These are phyloP conservation scores for Apostichopus leukothele DNA, from an alignment of 53 echinoderm and acorn worm genomes.

Conservation along the genomic window DNA sequence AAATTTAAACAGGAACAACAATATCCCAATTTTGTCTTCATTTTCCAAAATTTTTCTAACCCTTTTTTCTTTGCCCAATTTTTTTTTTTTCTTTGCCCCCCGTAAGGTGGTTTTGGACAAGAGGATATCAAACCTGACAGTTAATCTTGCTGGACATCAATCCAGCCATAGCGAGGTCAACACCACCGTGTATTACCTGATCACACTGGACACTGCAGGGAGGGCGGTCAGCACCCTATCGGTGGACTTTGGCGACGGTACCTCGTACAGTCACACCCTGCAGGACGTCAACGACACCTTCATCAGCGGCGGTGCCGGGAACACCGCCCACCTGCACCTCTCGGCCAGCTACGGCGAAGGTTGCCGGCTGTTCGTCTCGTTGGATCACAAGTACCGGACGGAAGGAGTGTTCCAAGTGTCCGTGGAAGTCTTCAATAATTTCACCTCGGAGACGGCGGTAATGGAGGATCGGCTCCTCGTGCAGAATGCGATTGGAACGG, in stretches of 20 bases:
- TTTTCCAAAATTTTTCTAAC: neutral
- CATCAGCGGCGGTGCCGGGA: constrained; percentile 65
- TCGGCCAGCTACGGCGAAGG: constrained; percentile 90
- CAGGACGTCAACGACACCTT: constrained; percentile 86
- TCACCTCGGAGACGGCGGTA: constrained; percentile 27
- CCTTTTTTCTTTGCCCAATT: neutral
- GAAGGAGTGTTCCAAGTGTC: constrained; percentile 57
- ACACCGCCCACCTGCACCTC: constrained; percentile 69
- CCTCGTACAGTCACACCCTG: constrained; percentile 70
- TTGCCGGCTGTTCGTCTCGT: constrained; percentile 72
- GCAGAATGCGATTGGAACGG: constrained; percentile 44
- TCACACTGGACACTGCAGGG: constrained; percentile 73
- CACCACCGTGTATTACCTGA: constrained; percentile 56
- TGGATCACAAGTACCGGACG: constrained; percentile 69
- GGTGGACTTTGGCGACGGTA: constrained; percentile 86
- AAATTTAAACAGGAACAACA: no score
- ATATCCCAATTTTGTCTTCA: no score
- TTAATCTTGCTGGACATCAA: constrained; percentile 57
- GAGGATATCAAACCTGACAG: constrained; percentile 65
- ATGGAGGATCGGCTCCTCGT: constrained; percentile 48
- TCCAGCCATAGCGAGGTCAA: constrained; percentile 56
- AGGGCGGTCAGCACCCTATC: constrained; percentile 63
- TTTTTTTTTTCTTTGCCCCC: neutral
- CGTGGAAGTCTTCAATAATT: constrained; percentile 52
- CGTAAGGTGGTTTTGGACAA: constrained; percentile 72